Evolutionary conservation across 2,113 vertebrate genomes (phyloP).

Genomic region (Cynopterus brachyotis): DNA sequence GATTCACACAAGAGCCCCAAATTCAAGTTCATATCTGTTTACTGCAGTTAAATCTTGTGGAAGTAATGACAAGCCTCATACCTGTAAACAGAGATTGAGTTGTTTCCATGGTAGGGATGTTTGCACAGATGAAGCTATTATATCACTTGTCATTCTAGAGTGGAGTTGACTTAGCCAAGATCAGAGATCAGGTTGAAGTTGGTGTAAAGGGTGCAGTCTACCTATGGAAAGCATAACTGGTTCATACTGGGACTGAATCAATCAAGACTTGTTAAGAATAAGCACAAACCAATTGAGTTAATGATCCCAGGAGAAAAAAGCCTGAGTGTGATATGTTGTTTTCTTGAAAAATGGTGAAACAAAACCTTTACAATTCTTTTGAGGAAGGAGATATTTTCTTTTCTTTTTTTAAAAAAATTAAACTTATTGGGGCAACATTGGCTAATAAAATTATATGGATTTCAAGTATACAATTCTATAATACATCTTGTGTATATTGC

Average conservation of each 20-base stretch:
- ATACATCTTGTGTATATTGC: too few species aligned
- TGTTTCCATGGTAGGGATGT: neutral
- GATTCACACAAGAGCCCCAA: neutral
- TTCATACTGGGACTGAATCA: neutral
- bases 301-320: constrained; percentile 1
- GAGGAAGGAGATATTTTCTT: too few species aligned
- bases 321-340: neutral
- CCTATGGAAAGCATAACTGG: neutral
- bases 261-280: constrained; percentile 27
- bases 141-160: neutral
- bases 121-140: neutral
- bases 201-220: neutral
- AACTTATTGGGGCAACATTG: too few species aligned
- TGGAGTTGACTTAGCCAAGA: neutral
- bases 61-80: neutral
- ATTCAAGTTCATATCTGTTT: constrained; percentile 27
- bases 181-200: neutral
- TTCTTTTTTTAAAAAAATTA: too few species aligned
- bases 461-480: too few species aligned
- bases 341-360: constrained; percentile 46
- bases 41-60: neutral
- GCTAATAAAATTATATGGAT: too few species aligned
- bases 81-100: neutral
- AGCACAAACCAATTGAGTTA: neutral
- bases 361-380: neutral